These are phyloP conservation scores for Salvelinus fontinalis DNA, from an alignment of 2,113 vertebrate genomes.

Conservation along the genomic window DNA sequence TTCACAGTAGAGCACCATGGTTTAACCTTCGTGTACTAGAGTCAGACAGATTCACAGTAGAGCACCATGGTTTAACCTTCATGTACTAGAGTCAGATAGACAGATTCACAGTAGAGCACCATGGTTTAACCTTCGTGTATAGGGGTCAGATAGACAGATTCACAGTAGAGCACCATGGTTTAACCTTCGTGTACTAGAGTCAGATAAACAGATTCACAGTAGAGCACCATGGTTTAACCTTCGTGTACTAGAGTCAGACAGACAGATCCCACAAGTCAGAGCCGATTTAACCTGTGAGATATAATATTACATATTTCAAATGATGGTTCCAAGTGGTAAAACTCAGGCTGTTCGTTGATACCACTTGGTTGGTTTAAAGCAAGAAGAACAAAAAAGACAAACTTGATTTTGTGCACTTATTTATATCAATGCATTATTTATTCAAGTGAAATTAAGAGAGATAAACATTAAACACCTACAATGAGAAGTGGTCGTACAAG, in stretches of 20 bases:
- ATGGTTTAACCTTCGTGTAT: slow-evolving; percentile 70
- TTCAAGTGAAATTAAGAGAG: slow-evolving; percentile 38
- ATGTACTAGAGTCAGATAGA: slow-evolving; percentile 55
- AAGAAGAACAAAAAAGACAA: slow-evolving; percentile 29
- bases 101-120: slow-evolving; percentile 34
- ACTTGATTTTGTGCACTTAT: slow-evolving; percentile 63
- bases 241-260: slow-evolving; percentile 53
- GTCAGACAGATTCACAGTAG: slow-evolving; percentile 25
- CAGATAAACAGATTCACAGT: slow-evolving; percentile 22
- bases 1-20: background rate
- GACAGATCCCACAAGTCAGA: slow-evolving; percentile 41
- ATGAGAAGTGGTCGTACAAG: slow-evolving; percentile 30
- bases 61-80: no score
- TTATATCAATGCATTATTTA: slow-evolving; percentile 55
- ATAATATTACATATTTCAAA: slow-evolving; percentile 46
- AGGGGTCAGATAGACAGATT: slow-evolving; percentile 37
- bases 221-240: no score
- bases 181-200: slow-evolving; percentile 44
- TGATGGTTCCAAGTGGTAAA: slow-evolving; percentile 61
- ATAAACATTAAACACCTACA: slow-evolving; percentile 49
- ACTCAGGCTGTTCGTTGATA: slow-evolving; percentile 62
- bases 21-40: slow-evolving; percentile 36
- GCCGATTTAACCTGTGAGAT: slow-evolving; percentile 69
- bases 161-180: background rate
- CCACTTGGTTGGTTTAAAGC: slow-evolving; percentile 56